These are phyloP conservation scores for Aeoliscus strigatus DNA, from an alignment of 2,797 vertebrate species.

Conservation along the genomic window DNA sequence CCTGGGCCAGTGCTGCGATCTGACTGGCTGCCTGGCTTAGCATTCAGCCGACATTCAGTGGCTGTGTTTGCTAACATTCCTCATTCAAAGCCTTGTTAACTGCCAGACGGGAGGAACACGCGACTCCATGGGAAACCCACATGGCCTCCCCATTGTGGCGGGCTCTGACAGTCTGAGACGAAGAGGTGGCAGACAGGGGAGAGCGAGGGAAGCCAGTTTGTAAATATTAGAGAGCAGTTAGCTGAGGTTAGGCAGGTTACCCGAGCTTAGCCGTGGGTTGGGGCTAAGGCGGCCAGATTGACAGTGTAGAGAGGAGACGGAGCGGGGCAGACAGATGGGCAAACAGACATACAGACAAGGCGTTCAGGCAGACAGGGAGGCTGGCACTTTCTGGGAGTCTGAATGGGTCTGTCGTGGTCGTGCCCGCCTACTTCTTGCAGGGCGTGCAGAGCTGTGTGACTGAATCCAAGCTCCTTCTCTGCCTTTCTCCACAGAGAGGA, in stretches of 20 bases:
- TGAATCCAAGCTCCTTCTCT: constrained; percentile 64
- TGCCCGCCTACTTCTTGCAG: constrained; percentile 67
- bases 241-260: constrained; percentile 64
- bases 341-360: constrained; percentile 45
- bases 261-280: constrained; percentile 28
- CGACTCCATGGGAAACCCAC: constrained; percentile 80
- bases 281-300: constrained; percentile 31
- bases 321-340: constrained; percentile 37
- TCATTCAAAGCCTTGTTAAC: constrained; percentile 94
- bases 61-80: constrained; percentile 97
- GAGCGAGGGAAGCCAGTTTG: constrained; percentile 52
- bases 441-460: constrained; percentile 66
- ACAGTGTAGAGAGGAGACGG: constrained; percentile 37
- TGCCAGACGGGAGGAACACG: constrained; percentile 87
- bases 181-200: constrained; percentile 61
- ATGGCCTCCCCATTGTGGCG: constrained; percentile 83
- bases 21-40: constrained; percentile 84
- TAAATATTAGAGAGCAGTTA: constrained; percentile 58
- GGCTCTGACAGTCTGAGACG: constrained; percentile 75
- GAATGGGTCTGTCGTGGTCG: constrained; percentile 56
- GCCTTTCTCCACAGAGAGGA: constrained; percentile 65
- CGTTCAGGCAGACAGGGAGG: constrained; percentile 51
- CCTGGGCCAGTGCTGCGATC: constrained; percentile 79
- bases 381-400: constrained; percentile 60
- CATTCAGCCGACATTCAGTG: constrained; percentile 91